A percentile compares a stretch with the other conserved stretches of the same genome.
Conservation (phyloP, 2,888 invertebrate genomes). For the Eupelmus urozonus region DNA sequence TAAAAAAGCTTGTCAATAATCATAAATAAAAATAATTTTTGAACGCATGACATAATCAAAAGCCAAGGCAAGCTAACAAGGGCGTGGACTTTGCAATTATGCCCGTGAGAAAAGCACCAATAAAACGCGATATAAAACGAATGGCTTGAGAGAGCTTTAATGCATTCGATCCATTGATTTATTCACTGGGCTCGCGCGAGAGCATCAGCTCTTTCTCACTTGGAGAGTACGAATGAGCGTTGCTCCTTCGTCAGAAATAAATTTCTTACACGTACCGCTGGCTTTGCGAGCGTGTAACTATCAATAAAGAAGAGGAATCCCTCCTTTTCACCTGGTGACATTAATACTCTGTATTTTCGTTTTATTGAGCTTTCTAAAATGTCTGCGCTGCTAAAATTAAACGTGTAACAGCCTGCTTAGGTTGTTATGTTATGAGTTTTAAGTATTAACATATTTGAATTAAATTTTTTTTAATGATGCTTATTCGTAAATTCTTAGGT, state of each 20-base stretch:
- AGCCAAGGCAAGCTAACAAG: constrained; percentile 6
- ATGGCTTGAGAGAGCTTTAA: constrained; percentile 62
- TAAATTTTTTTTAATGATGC: too few relatives aligned
- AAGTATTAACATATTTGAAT: too few relatives aligned
- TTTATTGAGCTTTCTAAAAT: too few relatives aligned
- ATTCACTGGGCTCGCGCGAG: constrained; percentile 71
- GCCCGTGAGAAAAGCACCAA: constrained; percentile 57
- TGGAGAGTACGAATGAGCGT: constrained; percentile 68
- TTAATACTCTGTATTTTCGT: background rate
- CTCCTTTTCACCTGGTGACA: background rate
- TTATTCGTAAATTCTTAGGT: too few relatives aligned
- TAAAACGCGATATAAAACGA: constrained; percentile 43
- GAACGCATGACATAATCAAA: too few relatives aligned
- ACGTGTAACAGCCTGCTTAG: too few relatives aligned
- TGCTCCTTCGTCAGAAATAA: constrained; percentile 32
- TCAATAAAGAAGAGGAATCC: constrained; percentile 70
- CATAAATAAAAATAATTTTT: too few relatives aligned
- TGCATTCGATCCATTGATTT: constrained; percentile 75
- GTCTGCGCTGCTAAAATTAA: too few relatives aligned
- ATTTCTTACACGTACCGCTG: constrained; percentile 2
- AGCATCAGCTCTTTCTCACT: constrained; percentile 72
- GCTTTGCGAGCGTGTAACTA: constrained; percentile 73
- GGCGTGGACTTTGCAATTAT: constrained; percentile 38
- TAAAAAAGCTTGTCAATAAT: too few relatives aligned
- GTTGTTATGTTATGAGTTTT: too few relatives aligned